Evolutionary conservation across 2,797 vertebrate species (phyloP), one percentile per base, ranked within the genome.

Genomic region (Gymnocypris eckloni): DNA sequence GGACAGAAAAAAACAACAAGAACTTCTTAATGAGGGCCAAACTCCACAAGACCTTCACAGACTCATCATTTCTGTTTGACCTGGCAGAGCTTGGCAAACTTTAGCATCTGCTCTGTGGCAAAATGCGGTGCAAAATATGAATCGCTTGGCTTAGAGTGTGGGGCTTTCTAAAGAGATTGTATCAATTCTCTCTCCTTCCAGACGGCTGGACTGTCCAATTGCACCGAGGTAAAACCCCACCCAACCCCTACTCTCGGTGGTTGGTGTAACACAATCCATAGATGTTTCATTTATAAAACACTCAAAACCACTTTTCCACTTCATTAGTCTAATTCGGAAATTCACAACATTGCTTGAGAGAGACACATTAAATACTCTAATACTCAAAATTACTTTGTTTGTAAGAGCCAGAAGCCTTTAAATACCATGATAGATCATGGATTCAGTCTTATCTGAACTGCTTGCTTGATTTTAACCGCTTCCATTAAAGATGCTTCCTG

Each of bases 401-500:
- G 45, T n/a, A 10, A 45, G 3, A 66, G 13, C 45, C 66, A 69
- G 78, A 83, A 86, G 83, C 50, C n/a, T 86, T 52, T 45, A 87
- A 83, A 88, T 82, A 43, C 54, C 41, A 41, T 79, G 56, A 86
- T 88, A 89, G 89, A 89, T 86, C 70, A 79, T 66, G 37, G 28
- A 77, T 84, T 82, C 39, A 64, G 4, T 81, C 87, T 86, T 89
- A 87, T 88, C 81, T 79, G 89, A 87, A 87, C 75, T 71, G 78
- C 82, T 88, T 81, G 82, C 85, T 90, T 86, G 87, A 75, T 86
- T 89, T 89, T 85, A 87, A 90, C 88, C 82, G 88, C 71, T 81
- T 81, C 86, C 72, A 85, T 85, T 82, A 85, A 86, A 87, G 83
- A 91, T 83, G 83, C 84, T 83, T 89, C 82, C 88, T 88, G 85